Base-by-base conservation (phyloP, 2,888 invertebrate species). In the Chromoteleia sp. region DNA sequence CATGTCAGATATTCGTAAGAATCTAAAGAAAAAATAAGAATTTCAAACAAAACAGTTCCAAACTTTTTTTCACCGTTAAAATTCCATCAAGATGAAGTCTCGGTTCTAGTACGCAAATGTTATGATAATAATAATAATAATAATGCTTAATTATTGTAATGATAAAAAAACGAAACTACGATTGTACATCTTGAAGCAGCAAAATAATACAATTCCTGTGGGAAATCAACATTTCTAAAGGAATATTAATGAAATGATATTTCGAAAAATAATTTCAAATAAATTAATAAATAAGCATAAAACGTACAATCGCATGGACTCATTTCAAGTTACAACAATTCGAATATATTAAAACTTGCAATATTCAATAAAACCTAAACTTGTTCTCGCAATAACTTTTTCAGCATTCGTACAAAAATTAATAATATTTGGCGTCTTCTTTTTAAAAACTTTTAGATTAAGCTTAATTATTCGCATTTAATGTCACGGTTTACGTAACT, bases 1-100 rank as follows among this genome's bases (percentile, higher is more conserved):
- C 45, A 43, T 43, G 43, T 63, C 61, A 63, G 25, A 73, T 63
- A 73, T 61, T 73, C 43, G 41, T 61, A 50, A 59, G 52, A 71
- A 41, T 59, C 52, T 8, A 29, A 14, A n/a, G 17, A 36, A 48
- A 43, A 41, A 15, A 30, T 52, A 59, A 61, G 59, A 71, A 71
- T 59, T 50, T 61, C 48, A 41, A 59, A 52, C 59, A 52, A 59
- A 48, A 33, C 41, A 52, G 41, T 30, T 50, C 25, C 6, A 29
- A 71, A 71, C 48, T 48, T 58, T 41, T 71, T 71, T 33, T 5
- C 17, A 30, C 30, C 36, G 29, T 52, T 50, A 19, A 68, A 68
- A 56, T 68, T 45, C 56, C 56, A 56, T 41, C 33, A 29, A 45
- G 10, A 17, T 10, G 5, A 45, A 33, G 29, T 67, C 41, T 54